Percentiles rank a stretch among this genome's conserved stretches.
Conservation (phyloP, 1,140 invertebrate genomes). For the Rhagoletis pomonella region DNA sequence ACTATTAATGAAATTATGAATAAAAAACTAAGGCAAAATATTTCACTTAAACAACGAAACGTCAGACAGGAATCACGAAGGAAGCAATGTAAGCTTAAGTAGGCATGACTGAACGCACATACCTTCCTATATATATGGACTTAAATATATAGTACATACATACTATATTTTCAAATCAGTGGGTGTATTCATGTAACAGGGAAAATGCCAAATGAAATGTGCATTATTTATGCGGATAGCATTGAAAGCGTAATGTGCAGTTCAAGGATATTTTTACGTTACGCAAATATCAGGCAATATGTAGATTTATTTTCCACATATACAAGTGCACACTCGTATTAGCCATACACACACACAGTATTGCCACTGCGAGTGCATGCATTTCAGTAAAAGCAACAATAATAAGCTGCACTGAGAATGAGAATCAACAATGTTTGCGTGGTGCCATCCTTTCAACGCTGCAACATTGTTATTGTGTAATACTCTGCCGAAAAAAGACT, state of each 20-base stretch:
- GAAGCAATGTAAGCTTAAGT: neutral
- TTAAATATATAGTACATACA: neutral
- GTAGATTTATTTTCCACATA: neutral
- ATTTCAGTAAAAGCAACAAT: neutral
- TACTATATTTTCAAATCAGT: no score
- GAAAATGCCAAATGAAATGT: constrained; percentile 25
- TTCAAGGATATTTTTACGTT: constrained; percentile 52
- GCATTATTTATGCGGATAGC: constrained; percentile 50
- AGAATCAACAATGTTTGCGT: constrained; percentile 30
- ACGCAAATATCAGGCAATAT: constrained; percentile 46
- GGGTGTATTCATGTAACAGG: neutral
- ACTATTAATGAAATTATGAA: no score
- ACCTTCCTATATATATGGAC: no score
- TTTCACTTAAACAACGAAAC: no score
- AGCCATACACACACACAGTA: neutral
- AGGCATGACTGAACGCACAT: neutral
- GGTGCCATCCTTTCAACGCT: neutral
- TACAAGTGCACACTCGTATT: neutral
- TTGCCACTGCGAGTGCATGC: neutral
- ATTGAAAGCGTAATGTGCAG: constrained; percentile 48
- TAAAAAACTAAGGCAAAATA: no score
- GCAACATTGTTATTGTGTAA: constrained; percentile 33
- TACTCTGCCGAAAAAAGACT: constrained; percentile 8
- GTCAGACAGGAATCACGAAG: neutral
- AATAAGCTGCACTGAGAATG: constrained; percentile 6